Evolutionary conservation across 2,797 vertebrate species (phyloP).

Genomic region (Mus minutoides): DNA sequence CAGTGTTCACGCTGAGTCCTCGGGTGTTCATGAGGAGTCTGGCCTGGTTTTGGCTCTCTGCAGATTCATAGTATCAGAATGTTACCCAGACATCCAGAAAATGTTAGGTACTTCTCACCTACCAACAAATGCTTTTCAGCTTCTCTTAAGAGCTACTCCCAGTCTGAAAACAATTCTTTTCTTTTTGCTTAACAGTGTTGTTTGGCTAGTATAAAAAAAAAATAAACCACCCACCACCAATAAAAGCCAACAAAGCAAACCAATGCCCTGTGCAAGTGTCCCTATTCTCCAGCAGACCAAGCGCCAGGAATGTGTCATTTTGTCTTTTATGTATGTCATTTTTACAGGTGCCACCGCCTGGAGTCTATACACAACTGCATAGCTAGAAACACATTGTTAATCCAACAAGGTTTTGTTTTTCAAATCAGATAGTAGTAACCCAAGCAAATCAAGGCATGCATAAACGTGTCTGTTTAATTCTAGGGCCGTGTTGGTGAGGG

Average conservation of each 20-base stretch:
- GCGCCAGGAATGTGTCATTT: fast-evolving
- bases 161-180: not conserved
- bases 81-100: conserved; percentile 7
- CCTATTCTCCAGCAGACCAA: not conserved
- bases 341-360: not conserved
- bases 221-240: not conserved
- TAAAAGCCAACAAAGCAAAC: not conserved
- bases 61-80: not conserved
- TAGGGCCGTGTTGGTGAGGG: not conserved
- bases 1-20: not conserved
- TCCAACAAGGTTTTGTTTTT: not conserved
- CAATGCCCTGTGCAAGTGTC: not conserved
- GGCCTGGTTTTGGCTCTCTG: not conserved
- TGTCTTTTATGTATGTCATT: not conserved
- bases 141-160: not conserved
- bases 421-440: not conserved
- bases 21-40: not conserved
- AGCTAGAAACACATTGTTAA: conserved; percentile 16
- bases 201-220: not conserved
- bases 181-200: not conserved
- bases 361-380: not conserved
- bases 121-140: not conserved
- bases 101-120: not conserved
- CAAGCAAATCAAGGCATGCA: not conserved
- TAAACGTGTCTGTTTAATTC: not conserved